phyloP scores from a whole-genome alignment of 1,140 invertebrate genomes.

The Antheraea pernyi region DNA sequence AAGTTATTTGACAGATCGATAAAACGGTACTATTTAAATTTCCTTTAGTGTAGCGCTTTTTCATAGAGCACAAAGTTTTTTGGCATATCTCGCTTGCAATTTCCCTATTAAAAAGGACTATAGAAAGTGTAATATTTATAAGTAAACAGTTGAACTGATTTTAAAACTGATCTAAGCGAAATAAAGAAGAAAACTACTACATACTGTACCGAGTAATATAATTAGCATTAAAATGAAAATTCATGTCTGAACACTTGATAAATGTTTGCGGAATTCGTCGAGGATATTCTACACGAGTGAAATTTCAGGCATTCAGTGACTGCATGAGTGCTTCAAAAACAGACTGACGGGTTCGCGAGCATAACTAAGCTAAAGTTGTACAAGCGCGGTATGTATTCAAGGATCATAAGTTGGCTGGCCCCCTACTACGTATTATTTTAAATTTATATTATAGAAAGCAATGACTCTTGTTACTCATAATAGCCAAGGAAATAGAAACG shows the following conservation, averaged over 20 bases:
- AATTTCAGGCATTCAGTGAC: background rate
- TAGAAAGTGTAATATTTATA: too few species aligned
- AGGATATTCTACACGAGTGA: background rate
- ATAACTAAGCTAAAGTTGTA: constrained; percentile 1
- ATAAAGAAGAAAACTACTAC: background rate
- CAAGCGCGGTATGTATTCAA: background rate
- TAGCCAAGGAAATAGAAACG: too few species aligned
- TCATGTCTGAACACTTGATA: background rate
- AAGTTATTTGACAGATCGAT: too few species aligned
- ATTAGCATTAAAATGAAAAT: background rate
- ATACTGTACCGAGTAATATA: background rate
- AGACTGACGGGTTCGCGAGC: background rate
- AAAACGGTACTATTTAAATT: too few species aligned
- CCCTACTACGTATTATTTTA: background rate
- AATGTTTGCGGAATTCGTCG: background rate
- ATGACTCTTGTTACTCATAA: too few species aligned
- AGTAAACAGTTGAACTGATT: too few species aligned
- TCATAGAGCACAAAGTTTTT: too few species aligned
- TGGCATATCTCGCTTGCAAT: too few species aligned
- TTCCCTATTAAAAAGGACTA: too few species aligned
- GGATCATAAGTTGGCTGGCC: background rate
- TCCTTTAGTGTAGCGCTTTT: too few species aligned
- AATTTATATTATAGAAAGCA: too few species aligned
- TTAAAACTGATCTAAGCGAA: background rate
- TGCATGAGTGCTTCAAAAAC: background rate